Evolutionary conservation across 2,888 invertebrate species (phyloP).

Genomic region (Eristalis tenax): DNA sequence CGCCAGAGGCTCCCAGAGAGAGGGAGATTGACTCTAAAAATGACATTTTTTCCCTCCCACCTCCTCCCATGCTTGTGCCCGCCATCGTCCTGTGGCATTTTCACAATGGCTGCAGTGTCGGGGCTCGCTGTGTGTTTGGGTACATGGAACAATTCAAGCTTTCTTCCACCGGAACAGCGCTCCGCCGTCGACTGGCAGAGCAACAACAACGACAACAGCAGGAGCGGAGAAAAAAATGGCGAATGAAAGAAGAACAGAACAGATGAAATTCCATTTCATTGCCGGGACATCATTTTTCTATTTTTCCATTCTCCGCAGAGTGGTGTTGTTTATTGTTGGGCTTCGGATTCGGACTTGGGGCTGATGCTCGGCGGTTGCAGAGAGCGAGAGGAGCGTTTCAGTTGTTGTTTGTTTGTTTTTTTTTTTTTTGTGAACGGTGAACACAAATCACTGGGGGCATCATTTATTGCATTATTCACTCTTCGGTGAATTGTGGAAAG

Average conservation of each 20-base stretch:
- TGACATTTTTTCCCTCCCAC: slow-evolving; percentile 32
- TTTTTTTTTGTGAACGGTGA: slow-evolving; percentile 54
- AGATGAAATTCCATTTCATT: slow-evolving; percentile 44
- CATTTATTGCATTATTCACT: slow-evolving; percentile 70
- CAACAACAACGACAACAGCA: background rate
- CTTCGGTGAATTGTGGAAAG: slow-evolving; percentile 62
- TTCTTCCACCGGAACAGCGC: slow-evolving; percentile 7
- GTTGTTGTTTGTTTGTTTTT: slow-evolving; percentile 15
- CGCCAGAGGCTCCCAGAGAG: slow-evolving; percentile 38
- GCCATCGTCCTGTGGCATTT: slow-evolving; percentile 32
- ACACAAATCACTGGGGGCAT: slow-evolving; percentile 59
- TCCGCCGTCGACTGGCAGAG: background rate
- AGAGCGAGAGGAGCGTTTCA: background rate
- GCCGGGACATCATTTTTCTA: slow-evolving; percentile 47
- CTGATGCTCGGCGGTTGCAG: background rate
- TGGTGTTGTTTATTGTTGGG: slow-evolving; percentile 45
- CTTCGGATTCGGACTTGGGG: background rate
- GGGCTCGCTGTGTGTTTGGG: background rate
- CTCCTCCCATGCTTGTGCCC: background rate
- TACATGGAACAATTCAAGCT: slow-evolving; percentile 1
- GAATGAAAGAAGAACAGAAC: background rate
- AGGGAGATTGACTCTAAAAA: slow-evolving; percentile 48
- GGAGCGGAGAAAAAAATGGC: background rate
- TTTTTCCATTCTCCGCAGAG: slow-evolving; percentile 28
- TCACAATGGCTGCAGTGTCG: slow-evolving; percentile 41